These are phyloP conservation scores for Toxonevra muliebris DNA, from an alignment of 2,888 invertebrate genomes.

Conservation along the genomic window DNA sequence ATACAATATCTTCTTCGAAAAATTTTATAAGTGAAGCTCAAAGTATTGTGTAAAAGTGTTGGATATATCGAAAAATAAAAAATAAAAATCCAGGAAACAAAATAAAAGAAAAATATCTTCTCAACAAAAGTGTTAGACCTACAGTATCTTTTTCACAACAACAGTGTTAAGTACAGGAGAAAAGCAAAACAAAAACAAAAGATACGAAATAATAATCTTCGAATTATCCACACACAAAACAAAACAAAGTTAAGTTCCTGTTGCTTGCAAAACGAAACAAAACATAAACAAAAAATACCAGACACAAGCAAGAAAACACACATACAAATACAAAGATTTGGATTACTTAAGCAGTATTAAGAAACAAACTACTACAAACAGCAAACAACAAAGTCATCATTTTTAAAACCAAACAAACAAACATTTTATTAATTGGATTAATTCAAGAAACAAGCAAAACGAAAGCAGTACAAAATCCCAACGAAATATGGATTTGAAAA, in stretches of 20 bases:
- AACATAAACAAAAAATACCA: constrained; percentile 1
- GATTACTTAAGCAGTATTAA: no score
- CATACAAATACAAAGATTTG: no score
- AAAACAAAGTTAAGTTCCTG: constrained; percentile 35
- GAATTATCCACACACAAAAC: constrained; percentile 26
- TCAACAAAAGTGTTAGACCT: no score
- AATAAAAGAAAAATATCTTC: background rate
- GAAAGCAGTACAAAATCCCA: constrained; percentile 5
- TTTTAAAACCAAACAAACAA: no score
- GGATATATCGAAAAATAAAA: background rate
- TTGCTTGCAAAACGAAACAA: constrained; percentile 25
- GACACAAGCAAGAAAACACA: constrained; percentile 19
- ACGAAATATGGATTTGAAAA: background rate
- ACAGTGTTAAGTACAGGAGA: constrained; percentile 33
- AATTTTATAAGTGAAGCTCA: no score
- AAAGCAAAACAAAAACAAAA: constrained; percentile 4
- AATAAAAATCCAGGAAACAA: background rate
- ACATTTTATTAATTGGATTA: no score
- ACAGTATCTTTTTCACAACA: no score
- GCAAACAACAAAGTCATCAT: no score
- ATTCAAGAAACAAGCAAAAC: background rate
- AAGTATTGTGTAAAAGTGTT: no score
- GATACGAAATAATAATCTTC: background rate
- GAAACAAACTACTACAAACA: no score
- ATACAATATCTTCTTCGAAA: no score